Percentiles rank a stretch among this genome's conserved stretches.
Conservation (phyloP, 1,140 invertebrate genomes). For the Philaenus spumarius region DNA sequence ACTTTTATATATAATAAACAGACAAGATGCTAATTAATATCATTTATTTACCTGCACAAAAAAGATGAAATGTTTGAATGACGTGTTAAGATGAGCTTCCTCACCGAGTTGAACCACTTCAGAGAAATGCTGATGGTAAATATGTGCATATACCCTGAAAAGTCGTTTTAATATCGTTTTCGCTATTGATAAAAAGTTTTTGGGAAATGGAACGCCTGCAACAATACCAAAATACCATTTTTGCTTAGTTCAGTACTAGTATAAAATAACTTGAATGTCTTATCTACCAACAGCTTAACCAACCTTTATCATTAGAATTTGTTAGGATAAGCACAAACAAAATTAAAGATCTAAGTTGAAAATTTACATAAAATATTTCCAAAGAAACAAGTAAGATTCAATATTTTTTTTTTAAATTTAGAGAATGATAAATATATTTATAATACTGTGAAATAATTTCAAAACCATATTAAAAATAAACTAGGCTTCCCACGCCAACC, state of each 20-base stretch:
- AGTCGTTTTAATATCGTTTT: slow-evolving; percentile 97
- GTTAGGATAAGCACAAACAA: no score
- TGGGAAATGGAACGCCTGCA: slow-evolving; percentile 93
- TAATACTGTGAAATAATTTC: no score
- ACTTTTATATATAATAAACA: no score
- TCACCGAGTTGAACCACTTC: slow-evolving; percentile 97
- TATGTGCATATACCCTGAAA: slow-evolving; percentile 98
- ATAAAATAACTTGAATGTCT: neutral
- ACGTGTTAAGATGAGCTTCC: slow-evolving; percentile 98
- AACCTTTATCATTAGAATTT: no score
- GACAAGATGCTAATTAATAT: no score
- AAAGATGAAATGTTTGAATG: slow-evolving; percentile 99
- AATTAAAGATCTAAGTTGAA: no score
- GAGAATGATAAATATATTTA: no score
- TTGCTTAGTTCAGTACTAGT: neutral
- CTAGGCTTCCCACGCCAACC: no score
- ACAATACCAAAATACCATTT: slow-evolving; percentile 18
- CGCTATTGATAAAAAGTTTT: slow-evolving; percentile 94
- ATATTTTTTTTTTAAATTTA: no score
- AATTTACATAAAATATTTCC: no score
- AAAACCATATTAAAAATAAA: no score
- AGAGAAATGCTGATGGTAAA: slow-evolving; percentile 98
- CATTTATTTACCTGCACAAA: slow-evolving; percentile 80
- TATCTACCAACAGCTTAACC: neutral
- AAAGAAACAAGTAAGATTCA: no score